Evolutionary conservation across 2,113 vertebrate genomes (phyloP).

Genomic region (Callipepla californica): DNA sequence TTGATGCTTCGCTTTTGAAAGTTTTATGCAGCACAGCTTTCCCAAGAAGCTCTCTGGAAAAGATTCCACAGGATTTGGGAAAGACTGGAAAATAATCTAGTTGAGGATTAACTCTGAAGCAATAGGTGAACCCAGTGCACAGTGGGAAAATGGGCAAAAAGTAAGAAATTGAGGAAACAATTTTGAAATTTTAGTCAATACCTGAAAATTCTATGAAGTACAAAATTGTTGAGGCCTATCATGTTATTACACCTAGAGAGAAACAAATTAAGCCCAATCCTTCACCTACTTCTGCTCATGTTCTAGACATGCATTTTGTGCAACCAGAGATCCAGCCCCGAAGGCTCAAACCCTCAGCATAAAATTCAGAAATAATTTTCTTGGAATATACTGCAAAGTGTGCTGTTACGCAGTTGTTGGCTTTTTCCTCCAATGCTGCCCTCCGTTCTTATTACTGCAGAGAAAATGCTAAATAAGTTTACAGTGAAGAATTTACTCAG

Average conservation of each 20-base stretch:
- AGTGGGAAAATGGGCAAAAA: constrained; percentile 17
- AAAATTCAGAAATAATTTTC: neutral
- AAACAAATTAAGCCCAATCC: neutral
- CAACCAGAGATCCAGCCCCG: neutral
- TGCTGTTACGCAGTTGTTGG: neutral
- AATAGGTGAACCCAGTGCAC: constrained; percentile 3
- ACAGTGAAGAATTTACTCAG: neutral
- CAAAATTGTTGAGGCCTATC: neutral
- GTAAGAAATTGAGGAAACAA: neutral
- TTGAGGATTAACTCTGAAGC: constrained; percentile 47
- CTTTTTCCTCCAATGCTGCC: neutral
- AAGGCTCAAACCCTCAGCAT: neutral
- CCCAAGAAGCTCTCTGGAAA: constrained; percentile 32
- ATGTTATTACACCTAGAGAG: neutral
- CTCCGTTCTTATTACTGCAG: neutral
- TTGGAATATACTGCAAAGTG: neutral
- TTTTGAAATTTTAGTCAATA: constrained; percentile 8
- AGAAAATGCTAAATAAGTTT: constrained; percentile 6
- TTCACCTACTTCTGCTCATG: neutral
- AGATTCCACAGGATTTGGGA: constrained; percentile 30
- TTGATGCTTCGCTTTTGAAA: constrained; percentile 36
- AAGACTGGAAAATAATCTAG: constrained; percentile 40
- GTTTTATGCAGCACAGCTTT: constrained; percentile 21
- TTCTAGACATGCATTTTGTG: no score
- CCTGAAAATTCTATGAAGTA: neutral